phyloP scores from a whole-genome alignment of 2,888 invertebrate species.

The Notodonta ziczac region DNA sequence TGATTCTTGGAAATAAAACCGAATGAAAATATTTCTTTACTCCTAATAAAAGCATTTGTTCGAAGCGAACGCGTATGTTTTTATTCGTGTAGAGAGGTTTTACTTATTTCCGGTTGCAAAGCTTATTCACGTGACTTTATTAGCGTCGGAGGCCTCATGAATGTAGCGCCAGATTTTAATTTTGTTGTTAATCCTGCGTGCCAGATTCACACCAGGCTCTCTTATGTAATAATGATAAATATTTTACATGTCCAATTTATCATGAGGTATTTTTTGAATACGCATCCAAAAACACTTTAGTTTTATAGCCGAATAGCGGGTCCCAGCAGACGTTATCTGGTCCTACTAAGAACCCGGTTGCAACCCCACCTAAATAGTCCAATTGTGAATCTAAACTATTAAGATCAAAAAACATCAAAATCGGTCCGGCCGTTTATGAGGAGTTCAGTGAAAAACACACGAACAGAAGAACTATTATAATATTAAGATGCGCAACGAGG shows the following conservation, averaged over 20 bases:
- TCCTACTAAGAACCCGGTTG: too few species aligned
- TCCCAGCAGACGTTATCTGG: too few species aligned
- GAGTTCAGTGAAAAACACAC: too few species aligned
- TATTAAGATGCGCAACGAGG: too few species aligned
- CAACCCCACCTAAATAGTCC: too few species aligned
- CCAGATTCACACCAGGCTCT: slow-evolving; percentile 18
- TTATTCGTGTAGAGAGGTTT: slow-evolving; percentile 22
- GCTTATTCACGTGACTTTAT: slow-evolving; percentile 63
- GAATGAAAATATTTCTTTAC: slow-evolving; percentile 12
- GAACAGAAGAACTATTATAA: too few species aligned
- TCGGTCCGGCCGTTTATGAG: too few species aligned
- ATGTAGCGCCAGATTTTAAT: slow-evolving; percentile 71
- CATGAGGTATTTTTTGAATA: neutral
- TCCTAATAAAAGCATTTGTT: slow-evolving; percentile 19
- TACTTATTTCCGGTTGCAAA: slow-evolving; percentile 39
- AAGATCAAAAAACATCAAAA: too few species aligned
- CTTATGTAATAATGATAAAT: slow-evolving; percentile 3
- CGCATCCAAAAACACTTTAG: too few species aligned
- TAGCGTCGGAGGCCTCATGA: slow-evolving; percentile 49
- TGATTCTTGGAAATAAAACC: slow-evolving; percentile 9
- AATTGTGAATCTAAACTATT: too few species aligned
- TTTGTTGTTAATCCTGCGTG: slow-evolving; percentile 52
- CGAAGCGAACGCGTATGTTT: slow-evolving; percentile 14
- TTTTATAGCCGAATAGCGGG: too few species aligned
- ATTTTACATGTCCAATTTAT: neutral